phyloP scores from a whole-genome alignment of 2,888 invertebrate genomes.

The Thecophora atra region DNA sequence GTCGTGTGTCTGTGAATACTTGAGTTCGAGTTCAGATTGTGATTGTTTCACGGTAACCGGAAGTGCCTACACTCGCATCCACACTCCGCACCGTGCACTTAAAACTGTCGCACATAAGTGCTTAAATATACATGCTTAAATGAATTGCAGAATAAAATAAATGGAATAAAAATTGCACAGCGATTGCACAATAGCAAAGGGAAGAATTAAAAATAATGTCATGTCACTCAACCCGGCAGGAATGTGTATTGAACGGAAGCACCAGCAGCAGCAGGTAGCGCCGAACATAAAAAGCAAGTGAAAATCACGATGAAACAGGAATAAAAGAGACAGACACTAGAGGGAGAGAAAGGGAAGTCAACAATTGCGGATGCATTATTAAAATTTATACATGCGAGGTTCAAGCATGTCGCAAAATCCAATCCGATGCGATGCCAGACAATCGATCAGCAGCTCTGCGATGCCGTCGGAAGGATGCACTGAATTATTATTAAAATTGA shows the following conservation, averaged over 20 bases:
- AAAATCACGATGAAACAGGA: neutral
- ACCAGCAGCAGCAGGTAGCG: no score
- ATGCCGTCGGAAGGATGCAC: slow-evolving; percentile 9
- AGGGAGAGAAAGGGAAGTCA: neutral
- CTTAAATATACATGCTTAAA: slow-evolving; percentile 14
- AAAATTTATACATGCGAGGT: slow-evolving; percentile 31
- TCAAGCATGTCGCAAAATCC: neutral
- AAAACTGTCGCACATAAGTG: slow-evolving; percentile 24
- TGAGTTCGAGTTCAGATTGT: slow-evolving; percentile 30
- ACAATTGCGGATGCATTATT: slow-evolving; percentile 25
- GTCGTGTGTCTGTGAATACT: slow-evolving; percentile 13
- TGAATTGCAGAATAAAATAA: slow-evolving; percentile 16
- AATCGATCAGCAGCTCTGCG: slow-evolving; percentile 19
- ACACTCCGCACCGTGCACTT: neutral
- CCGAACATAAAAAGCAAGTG: no score
- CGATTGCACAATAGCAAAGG: slow-evolving; percentile 11
- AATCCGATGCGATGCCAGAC: slow-evolving; percentile 11
- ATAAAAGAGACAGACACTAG: neutral
- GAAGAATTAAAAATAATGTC: slow-evolving; percentile 8
- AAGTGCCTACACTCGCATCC: slow-evolving; percentile 24
- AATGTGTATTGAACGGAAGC: neutral
- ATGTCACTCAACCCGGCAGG: slow-evolving; percentile 26
- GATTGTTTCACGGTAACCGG: slow-evolving; percentile 42
- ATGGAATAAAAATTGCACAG: slow-evolving; percentile 19
- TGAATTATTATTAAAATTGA: slow-evolving; percentile 31